Base-by-base conservation (phyloP, 2,113 vertebrate species). In the Acrocephalus kingi region DNA sequence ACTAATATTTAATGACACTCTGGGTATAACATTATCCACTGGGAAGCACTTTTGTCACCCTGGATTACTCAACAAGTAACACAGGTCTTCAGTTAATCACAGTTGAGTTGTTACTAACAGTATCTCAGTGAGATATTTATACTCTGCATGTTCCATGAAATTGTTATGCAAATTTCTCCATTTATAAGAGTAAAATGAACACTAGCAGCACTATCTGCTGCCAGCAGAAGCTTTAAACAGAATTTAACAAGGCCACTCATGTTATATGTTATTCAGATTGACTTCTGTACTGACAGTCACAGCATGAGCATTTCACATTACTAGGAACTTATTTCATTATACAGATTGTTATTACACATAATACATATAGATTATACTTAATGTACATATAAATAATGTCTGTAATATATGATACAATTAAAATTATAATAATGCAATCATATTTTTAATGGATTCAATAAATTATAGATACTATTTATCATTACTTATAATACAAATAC, bases 1-100 rank as follows among this genome's bases (percentile, higher is more conserved):
- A 64, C 66, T 83, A 86, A 43, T 87, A 91, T 93, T 94, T 86
- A 91, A 91, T 77, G 84, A 93, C 78, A 62, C 45, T 83, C 51
- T 21, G 54, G 31, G 30, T 31, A 33, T 85, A 81, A 77, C 78
- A 80, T 93, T 83, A 93, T 84, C 39, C 80, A 75, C 71, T 58
- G 63, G 84, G 80, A 89, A 91, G n/a, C 64, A 45, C 55, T 72
- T 63, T 68, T 84, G 51, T 68, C 13, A 4, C 48, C n/a, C 43
- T 52, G 68, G 72, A 87, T 94, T 88, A 92, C 79, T 90, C 84
- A 48, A 67, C 28, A 78, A 86, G 80, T 37, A 80, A 87, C 84
- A 43, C 43, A 61, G 64, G 64, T 87, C 80, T 81, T 87, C 93
- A 94, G 87, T 84, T 95, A 91, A 89, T 77, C 75, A 80, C 56